Base-by-base conservation (phyloP, 1,140 invertebrate genomes). In the Akabosia matsudoensis region DNA sequence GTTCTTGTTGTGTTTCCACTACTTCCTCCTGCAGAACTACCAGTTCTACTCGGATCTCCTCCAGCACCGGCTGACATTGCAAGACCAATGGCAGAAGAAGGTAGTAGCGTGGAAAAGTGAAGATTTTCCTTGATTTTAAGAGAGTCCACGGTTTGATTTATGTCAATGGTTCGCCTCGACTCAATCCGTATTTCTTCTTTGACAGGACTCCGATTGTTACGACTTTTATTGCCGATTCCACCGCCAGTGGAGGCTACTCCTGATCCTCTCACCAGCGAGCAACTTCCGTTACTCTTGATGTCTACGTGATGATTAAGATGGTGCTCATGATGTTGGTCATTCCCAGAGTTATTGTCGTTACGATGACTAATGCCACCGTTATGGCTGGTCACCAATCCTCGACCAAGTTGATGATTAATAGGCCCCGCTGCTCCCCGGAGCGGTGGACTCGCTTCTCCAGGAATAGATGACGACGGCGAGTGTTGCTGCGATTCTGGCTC, bases 21-120 rank as follows among this genome's bases (percentile, higher is more conserved):
- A 31, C n/a, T 31, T n/a, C 61, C 61, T 14, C 54, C 24, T 24
- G 54, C 24, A 18, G 37, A 45, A 18, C 37, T 45, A 45, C 37
- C 37, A 45, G 18, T n/a, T n/a, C n/a, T n/a, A 31, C 13, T 4
- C n/a, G n/a, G n/a, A n/a, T n/a, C n/a, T 64, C 16, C 33, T 24
- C 7, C 33, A 33, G 18, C 37, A 33, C 45, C 30, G 52, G 24
- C 52, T 10, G 24, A 30, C 24, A 28, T 1, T 13, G 7, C 31
- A 7, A 67, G 61, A 1, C 61, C 28, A 3, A 37, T 34, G 18
- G 51, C 54, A 70, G 72, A 26, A 64, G 30, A 74, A 74, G 61
- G 77, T 78, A 71, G 78, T 73, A 54, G 79, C 70, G 79, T 74
- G 74, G 77, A 83, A 80, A 77, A 82, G 78, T 76, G 80, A 61